Evolutionary conservation across 2,797 vertebrate species (phyloP).

Genomic region (Sorex maritimensis): DNA sequence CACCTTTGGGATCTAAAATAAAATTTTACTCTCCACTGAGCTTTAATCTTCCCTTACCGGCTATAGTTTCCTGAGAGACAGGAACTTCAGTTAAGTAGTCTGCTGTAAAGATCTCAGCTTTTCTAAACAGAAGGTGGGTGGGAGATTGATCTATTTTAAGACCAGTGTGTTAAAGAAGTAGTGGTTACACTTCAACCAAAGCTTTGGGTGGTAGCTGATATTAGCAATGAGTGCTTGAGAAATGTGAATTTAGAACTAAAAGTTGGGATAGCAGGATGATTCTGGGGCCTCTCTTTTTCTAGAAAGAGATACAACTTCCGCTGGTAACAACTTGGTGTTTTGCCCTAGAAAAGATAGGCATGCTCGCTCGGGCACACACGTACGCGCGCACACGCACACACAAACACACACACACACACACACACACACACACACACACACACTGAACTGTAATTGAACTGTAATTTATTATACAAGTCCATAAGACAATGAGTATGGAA

Average conservation of each 20-base stretch:
- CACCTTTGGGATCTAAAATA: neutral
- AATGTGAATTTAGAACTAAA: neutral
- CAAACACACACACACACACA: too few species aligned
- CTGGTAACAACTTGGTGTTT: neutral
- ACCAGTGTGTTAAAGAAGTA: constrained; percentile 56
- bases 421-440: too few species aligned
- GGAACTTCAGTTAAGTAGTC: neutral
- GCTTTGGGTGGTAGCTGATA: constrained; percentile 4
- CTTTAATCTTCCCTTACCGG: neutral
- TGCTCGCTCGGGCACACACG: too few species aligned
- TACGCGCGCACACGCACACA: too few species aligned
- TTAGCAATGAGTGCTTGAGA: constrained; percentile 25
- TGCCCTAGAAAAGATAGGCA: neutral
- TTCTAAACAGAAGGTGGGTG: constrained; percentile 63
- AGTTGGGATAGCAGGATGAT: neutral
- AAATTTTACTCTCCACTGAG: neutral
- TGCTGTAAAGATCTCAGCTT: constrained; percentile 43
- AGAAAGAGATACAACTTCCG: neutral
- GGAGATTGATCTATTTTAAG: constrained; percentile 60
- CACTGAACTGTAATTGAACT: neutral
- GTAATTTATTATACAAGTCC: neutral
- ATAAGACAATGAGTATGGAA: neutral
- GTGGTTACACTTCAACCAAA: constrained; percentile 14
- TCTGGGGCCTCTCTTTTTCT: neutral
- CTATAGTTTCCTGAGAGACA: neutral